Conservation (phyloP, 2,888 invertebrate species). For the Melipona bicolor region DNA sequence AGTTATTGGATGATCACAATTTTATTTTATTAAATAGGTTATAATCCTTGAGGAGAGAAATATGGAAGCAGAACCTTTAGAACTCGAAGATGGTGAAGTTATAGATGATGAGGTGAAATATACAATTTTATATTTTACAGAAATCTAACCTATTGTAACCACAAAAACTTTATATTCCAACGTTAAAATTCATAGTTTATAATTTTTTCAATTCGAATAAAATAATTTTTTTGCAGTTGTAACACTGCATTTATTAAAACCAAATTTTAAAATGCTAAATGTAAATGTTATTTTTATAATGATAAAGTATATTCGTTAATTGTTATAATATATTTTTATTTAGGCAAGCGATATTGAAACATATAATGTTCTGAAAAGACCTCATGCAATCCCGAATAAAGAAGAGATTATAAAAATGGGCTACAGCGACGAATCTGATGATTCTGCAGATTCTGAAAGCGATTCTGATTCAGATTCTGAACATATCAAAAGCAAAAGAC, state of each 20-base stretch:
- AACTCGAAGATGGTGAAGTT: constrained; percentile 87
- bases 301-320: constrained; percentile 6
- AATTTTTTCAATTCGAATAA: not conserved
- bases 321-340: constrained; percentile 31
- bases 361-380: constrained; percentile 81
- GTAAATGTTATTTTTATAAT: not conserved
- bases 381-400: constrained; percentile 68
- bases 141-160: constrained; percentile 67
- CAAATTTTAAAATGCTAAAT: not conserved
- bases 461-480: constrained; percentile 86
- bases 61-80: constrained; percentile 87
- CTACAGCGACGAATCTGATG: constrained; percentile 86
- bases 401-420: constrained; percentile 84
- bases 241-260: not conserved
- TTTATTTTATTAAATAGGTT: constrained; percentile 9
- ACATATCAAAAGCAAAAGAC: constrained; percentile 85
- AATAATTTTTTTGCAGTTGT: not conserved
- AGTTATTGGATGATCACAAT: constrained; percentile 17
- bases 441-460: constrained; percentile 86
- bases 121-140: constrained; percentile 63
- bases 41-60: constrained; percentile 18
- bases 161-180: constrained; percentile 14
- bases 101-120: constrained; percentile 89
- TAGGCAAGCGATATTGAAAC: constrained; percentile 78
- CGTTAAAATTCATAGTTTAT: not conserved